These are phyloP conservation scores for Charina bottae DNA, from an alignment of 2,113 vertebrate genomes.

Conservation along the genomic window DNA sequence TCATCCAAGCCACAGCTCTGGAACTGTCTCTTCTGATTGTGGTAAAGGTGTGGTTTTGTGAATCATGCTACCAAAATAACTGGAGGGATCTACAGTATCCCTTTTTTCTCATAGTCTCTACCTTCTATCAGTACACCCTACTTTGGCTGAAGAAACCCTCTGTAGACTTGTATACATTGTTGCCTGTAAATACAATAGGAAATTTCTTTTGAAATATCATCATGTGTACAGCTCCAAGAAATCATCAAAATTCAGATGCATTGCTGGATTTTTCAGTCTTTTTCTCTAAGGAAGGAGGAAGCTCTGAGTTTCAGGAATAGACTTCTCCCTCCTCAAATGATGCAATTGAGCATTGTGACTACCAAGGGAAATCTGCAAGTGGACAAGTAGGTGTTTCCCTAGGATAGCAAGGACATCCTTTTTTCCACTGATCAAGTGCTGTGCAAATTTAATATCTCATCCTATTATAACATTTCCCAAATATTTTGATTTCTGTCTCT, in stretches of 20 bases:
- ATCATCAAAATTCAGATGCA: slow-evolving; percentile 25
- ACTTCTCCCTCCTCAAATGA: not conserved
- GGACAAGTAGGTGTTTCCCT: no score
- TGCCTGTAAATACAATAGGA: not conserved
- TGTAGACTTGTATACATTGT: not conserved
- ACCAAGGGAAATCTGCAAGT: not conserved
- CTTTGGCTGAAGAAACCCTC: not conserved
- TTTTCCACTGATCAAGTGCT: not conserved
- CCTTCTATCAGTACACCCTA: not conserved
- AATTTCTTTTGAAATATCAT: slow-evolving; percentile 28
- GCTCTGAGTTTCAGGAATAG: slow-evolving; percentile 5
- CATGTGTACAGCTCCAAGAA: not conserved
- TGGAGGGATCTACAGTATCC: not conserved
- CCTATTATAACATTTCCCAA: not conserved
- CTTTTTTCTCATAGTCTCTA: slow-evolving; percentile 6
- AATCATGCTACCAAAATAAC: not conserved
- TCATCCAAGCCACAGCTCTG: slow-evolving; percentile 14
- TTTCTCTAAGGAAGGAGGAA: slow-evolving; percentile 5
- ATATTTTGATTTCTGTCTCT: not conserved
- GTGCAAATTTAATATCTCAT: not conserved
- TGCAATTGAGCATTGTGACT: not conserved
- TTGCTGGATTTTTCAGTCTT: not conserved
- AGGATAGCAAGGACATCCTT: not conserved
- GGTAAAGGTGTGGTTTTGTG: not conserved
- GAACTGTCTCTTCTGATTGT: not conserved